Percentiles rank a stretch among this genome's conserved stretches.
Evolutionary conservation across 2,797 vertebrate genomes (phyloP).

Genomic region (Heteromormyrus szaboi): DNA sequence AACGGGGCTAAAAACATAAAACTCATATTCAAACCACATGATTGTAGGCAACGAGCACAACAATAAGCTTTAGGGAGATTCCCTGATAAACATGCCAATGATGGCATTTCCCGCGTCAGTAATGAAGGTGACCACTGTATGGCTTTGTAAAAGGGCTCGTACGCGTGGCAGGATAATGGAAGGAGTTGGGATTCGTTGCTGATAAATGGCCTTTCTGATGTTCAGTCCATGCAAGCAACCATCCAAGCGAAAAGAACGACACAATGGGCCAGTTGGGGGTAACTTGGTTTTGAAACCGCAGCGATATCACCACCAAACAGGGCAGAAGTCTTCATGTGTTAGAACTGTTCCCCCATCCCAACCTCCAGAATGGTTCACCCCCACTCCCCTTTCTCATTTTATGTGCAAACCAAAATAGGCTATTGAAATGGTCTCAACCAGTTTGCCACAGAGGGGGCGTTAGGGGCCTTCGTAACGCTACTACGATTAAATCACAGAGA

Average conservation of each 20-base stretch:
- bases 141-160: background rate
- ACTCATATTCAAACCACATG: background rate
- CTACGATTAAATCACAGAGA: background rate
- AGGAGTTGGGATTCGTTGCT: background rate
- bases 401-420: background rate
- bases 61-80: background rate
- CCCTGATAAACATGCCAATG: background rate
- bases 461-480: background rate
- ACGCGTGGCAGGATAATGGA: background rate
- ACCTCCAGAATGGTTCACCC: background rate
- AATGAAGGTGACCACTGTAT: background rate
- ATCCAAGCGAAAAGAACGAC: background rate
- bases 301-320: background rate
- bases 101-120: background rate
- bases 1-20: background rate
- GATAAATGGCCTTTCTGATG: background rate
- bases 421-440: background rate
- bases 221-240: background rate
- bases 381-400: background rate
- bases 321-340: background rate
- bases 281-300: background rate
- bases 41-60: background rate
- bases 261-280: background rate
- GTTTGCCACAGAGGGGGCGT: background rate
- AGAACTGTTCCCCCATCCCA: background rate